Conservation (phyloP, 2,113 vertebrate species). For the Tenrec ecaudatus region DNA sequence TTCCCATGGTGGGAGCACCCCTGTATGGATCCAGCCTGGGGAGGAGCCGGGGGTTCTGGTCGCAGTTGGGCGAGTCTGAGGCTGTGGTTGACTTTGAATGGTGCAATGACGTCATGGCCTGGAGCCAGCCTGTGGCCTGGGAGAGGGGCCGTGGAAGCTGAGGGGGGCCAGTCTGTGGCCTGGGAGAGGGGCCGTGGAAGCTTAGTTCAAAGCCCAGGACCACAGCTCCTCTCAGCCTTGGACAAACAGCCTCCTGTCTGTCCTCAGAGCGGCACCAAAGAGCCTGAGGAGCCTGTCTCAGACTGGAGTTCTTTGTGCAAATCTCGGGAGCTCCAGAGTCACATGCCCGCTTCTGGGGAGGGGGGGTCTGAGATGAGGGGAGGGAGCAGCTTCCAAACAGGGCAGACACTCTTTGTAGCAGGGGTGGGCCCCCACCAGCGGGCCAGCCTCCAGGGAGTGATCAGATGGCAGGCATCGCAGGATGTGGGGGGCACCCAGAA, state of each 20-base stretch:
- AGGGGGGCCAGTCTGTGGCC: background rate
- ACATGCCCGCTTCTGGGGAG: accelerated
- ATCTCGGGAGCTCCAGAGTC: background rate
- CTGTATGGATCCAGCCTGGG: background rate
- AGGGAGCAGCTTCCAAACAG: no score
- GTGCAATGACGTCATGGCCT: background rate
- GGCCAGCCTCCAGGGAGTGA: background rate
- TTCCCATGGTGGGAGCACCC: background rate
- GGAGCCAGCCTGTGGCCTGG: background rate
- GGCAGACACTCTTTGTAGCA: no score
- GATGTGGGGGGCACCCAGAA: background rate
- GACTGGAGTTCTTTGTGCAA: no score
- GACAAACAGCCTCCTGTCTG: background rate
- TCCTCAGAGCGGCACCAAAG: background rate
- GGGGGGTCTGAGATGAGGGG: accelerated
- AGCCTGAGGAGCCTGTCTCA: background rate
- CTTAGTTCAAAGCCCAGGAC: background rate
- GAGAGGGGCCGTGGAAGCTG: background rate
- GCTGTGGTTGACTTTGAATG: background rate
- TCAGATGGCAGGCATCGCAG: no score
- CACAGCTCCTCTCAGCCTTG: accelerated
- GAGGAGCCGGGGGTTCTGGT: background rate
- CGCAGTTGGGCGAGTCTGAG: background rate
- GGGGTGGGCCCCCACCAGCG: background rate
- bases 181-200: no score